A percentile compares a stretch with the other conserved stretches of the same genome.
These are phyloP conservation scores for Stenurella melanura DNA, from an alignment of 2,888 invertebrate species.

Conservation along the genomic window DNA sequence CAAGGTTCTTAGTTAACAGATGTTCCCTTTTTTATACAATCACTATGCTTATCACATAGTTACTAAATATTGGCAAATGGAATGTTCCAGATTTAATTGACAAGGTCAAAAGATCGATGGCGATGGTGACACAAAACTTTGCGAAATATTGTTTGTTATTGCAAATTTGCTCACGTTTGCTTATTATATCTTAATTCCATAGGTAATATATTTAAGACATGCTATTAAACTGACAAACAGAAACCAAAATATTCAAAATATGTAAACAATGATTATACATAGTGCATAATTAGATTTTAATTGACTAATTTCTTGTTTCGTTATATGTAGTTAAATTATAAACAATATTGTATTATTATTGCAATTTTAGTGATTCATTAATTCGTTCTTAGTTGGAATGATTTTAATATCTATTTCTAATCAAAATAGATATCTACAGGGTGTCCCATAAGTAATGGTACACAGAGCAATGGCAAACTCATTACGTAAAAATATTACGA, in stretches of 20 bases:
- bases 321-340: too few species aligned
- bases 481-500: too few species aligned
- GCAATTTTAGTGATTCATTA: too few species aligned
- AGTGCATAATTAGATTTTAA: too few species aligned
- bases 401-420: too few species aligned
- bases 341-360: too few species aligned
- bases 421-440: too few species aligned
- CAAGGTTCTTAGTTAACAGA: not conserved
- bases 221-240: not conserved
- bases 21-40: not conserved
- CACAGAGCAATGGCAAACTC: too few species aligned
- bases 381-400: too few species aligned
- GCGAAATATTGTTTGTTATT: slow-evolving; percentile 31
- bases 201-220: not conserved
- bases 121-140: slow-evolving; percentile 25
- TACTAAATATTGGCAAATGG: slow-evolving; percentile 21
- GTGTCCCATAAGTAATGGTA: too few species aligned
- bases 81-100: slow-evolving; percentile 26
- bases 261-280: too few species aligned
- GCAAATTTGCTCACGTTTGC: not conserved
- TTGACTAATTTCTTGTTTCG: too few species aligned
- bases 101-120: slow-evolving; percentile 26
- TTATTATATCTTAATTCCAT: not conserved
- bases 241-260: not conserved
- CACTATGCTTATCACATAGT: slow-evolving; percentile 16